Conservation (phyloP, 2,888 invertebrate species). For the Nemoura dubitans region DNA sequence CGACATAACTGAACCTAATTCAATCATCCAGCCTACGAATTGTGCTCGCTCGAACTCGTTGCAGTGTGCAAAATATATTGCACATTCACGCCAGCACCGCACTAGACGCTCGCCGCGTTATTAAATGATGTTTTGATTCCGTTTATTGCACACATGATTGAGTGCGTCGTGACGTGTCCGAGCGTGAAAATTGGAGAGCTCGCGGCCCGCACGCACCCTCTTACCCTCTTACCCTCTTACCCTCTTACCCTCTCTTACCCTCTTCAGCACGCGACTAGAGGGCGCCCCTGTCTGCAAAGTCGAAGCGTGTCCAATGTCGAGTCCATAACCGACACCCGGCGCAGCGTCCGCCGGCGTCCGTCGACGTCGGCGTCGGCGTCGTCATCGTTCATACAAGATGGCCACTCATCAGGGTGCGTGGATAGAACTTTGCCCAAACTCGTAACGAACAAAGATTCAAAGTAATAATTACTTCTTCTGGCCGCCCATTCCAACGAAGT, state of each 20-base stretch:
- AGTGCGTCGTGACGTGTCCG: slow-evolving; percentile 27
- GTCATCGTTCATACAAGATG: slow-evolving; percentile 18
- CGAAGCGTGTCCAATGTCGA: not conserved
- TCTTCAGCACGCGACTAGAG: not conserved
- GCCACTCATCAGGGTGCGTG: slow-evolving; percentile 15
- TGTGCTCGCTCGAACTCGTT: not conserved
- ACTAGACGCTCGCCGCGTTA: not conserved
- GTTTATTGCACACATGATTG: slow-evolving; percentile 18
- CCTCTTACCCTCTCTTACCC: not conserved
- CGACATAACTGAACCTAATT: not conserved
- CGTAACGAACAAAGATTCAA: slow-evolving; percentile 21
- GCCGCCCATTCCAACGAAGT: not conserved
- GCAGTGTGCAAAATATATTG: not conserved
- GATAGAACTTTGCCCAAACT: slow-evolving; percentile 5
- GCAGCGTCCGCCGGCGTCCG: not conserved
- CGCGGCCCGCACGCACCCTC: not conserved
- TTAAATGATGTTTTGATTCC: slow-evolving; percentile 30
- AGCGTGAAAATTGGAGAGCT: not conserved
- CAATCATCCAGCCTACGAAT: not conserved
- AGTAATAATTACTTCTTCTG: slow-evolving; percentile 20
- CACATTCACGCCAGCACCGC: not conserved
- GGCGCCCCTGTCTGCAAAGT: not conserved
- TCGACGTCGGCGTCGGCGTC: not conserved
- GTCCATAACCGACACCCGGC: slow-evolving; percentile 28
- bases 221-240: too few relatives aligned